These are phyloP conservation scores for Polypedilum vanderplanki DNA, from an alignment of 1,140 invertebrate species.

Conservation along the genomic window DNA sequence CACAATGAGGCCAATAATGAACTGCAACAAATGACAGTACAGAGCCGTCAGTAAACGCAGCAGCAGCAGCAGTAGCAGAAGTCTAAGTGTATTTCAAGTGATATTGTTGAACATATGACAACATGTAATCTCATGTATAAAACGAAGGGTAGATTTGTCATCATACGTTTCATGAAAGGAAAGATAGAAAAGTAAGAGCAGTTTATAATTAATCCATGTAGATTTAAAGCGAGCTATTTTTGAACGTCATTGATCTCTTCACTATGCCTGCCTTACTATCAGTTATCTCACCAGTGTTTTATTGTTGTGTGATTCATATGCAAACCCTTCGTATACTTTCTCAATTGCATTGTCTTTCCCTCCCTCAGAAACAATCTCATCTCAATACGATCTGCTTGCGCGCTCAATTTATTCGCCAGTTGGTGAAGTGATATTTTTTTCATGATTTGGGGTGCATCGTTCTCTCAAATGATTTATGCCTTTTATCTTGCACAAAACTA, in stretches of 20 bases:
- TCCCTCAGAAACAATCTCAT: background rate
- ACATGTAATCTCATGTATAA: background rate
- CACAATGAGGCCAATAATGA: constrained; percentile 17
- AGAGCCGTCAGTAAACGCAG: background rate
- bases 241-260: constrained; percentile 2
- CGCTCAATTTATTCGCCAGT: constrained; percentile 10
- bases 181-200: background rate
- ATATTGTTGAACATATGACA: constrained; percentile 13
- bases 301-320: too few species aligned
- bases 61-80: too few species aligned
- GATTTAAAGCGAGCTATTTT: constrained; percentile 13
- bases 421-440: constrained; percentile 18
- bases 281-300: too few species aligned
- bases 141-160: background rate
- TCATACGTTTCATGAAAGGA: too few species aligned
- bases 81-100: background rate
- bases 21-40: background rate
- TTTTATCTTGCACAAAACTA: background rate
- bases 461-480: constrained; percentile 8
- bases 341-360: background rate
- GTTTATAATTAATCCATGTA: constrained; percentile 19
- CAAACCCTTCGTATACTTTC: background rate
- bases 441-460: background rate
- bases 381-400: background rate
- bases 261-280: background rate